These are phyloP conservation scores for Pipa parva DNA, from an alignment of 2,113 vertebrate species.

Conservation along the genomic window DNA sequence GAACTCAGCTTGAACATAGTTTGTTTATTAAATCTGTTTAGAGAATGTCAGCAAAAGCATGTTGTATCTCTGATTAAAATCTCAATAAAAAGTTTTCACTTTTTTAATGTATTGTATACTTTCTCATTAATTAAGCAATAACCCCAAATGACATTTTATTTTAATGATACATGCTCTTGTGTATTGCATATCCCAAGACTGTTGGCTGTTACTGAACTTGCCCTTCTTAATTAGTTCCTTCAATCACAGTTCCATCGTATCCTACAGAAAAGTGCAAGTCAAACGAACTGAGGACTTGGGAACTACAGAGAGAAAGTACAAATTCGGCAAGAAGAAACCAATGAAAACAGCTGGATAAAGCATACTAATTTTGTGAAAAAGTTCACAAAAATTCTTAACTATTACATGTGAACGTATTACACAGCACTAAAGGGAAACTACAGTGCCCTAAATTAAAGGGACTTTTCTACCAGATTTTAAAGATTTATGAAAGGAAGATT, in stretches of 20 bases:
- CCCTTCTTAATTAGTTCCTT: conserved; percentile 30
- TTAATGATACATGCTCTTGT: conserved; percentile 8
- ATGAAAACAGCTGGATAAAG: background rate
- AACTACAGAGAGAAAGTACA: background rate
- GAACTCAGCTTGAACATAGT: background rate
- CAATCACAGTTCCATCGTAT: conserved; percentile 12
- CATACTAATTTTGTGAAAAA: too few species aligned
- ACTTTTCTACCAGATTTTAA: too few species aligned
- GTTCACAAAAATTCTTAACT: too few species aligned
- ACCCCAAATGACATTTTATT: conserved; percentile 21
- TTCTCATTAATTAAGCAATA: conserved; percentile 33
- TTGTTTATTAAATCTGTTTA: conserved; percentile 1
- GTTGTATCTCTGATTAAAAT: background rate
- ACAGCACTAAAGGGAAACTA: too few species aligned
- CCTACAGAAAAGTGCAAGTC: conserved; percentile 15
- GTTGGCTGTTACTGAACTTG: conserved; percentile 16
- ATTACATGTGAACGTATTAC: too few species aligned
- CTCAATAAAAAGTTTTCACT: conserved; percentile 1
- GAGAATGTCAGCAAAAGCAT: background rate
- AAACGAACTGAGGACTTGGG: conserved; percentile 10
- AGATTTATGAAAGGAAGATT: too few species aligned
- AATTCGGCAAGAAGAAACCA: background rate
- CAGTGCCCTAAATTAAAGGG: too few species aligned
- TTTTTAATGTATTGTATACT: conserved; percentile 1
- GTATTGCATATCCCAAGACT: conserved; percentile 6